These are phyloP conservation scores for Teleiodes luculella DNA, from an alignment of 2,888 invertebrate genomes.

Conservation along the genomic window DNA sequence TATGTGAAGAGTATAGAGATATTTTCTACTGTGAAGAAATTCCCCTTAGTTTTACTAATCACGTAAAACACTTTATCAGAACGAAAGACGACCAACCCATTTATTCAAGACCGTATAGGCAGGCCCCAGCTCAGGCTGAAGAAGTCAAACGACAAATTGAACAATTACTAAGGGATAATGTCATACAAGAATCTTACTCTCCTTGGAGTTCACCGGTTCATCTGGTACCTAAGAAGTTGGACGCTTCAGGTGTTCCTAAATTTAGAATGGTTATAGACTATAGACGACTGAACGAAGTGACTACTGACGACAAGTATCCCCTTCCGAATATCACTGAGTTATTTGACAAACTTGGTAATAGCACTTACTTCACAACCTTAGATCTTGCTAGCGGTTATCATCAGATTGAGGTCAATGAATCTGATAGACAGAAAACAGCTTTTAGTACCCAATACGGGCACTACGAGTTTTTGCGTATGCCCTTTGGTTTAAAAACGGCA, in stretches of 20 bases:
- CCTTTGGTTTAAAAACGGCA: too few species aligned
- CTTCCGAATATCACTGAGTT: background rate
- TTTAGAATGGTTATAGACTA: slow-evolving; percentile 44
- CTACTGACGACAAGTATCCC: background rate
- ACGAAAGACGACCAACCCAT: slow-evolving; percentile 27
- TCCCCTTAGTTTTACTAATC: slow-evolving; percentile 26
- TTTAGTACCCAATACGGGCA: background rate
- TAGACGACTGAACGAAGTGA: slow-evolving; percentile 24
- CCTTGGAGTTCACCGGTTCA: slow-evolving; percentile 31
- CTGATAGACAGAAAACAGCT: background rate
- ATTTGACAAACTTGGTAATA: too few species aligned
- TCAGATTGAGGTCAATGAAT: background rate
- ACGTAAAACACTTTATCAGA: slow-evolving; percentile 36
- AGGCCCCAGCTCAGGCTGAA: background rate
- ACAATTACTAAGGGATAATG: slow-evolving; percentile 23
- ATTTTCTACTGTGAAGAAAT: slow-evolving; percentile 32
- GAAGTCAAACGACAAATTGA: slow-evolving; percentile 17
- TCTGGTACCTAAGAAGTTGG: slow-evolving; percentile 34
- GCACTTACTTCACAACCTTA: too few species aligned
- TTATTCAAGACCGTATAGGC: slow-evolving; percentile 14
- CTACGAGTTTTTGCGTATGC: too few species aligned
- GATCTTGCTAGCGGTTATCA: too few species aligned
- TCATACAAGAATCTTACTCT: slow-evolving; percentile 21
- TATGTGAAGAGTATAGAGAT: slow-evolving; percentile 28
- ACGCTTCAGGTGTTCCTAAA: slow-evolving; percentile 28